Evolutionary conservation across 2,888 invertebrate genomes (phyloP).

Genomic region (Xestia ashworthii): DNA sequence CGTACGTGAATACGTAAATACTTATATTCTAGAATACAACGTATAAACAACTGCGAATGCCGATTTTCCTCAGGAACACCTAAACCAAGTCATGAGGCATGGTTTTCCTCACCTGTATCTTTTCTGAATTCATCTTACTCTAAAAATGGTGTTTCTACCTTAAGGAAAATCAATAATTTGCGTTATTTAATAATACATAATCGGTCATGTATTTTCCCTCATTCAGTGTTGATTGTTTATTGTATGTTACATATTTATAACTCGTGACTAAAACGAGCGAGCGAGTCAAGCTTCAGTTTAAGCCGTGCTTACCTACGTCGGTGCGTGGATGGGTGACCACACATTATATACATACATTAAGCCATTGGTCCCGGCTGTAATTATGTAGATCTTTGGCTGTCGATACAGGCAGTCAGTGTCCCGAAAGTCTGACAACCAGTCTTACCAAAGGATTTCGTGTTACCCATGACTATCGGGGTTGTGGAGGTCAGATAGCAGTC

Average conservation of each 20-base stretch:
- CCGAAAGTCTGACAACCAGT: too few species aligned
- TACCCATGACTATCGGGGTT: too few species aligned
- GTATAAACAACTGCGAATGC: too few species aligned
- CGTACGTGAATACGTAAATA: background rate
- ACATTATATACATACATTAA: background rate
- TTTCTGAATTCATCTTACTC: background rate
- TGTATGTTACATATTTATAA: background rate
- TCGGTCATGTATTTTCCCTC: slow-evolving; percentile 5
- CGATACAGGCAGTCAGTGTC: background rate
- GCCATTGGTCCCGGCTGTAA: background rate
- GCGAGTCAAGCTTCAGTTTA: background rate
- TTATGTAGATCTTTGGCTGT: background rate
- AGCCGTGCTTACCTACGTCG: background rate
- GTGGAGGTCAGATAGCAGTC: too few species aligned
- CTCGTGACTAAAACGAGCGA: background rate
- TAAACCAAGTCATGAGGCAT: background rate
- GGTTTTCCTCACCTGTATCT: background rate
- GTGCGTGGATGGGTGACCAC: background rate
- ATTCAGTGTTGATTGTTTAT: background rate
- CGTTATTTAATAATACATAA: background rate
- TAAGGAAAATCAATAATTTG: slow-evolving; percentile 1
- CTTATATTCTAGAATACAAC: too few species aligned
- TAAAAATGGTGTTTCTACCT: background rate
- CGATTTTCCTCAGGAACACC: background rate
- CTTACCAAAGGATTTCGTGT: too few species aligned